Conservation (phyloP, 2,888 invertebrate genomes). For the Caenorhabditis sp. region DNA sequence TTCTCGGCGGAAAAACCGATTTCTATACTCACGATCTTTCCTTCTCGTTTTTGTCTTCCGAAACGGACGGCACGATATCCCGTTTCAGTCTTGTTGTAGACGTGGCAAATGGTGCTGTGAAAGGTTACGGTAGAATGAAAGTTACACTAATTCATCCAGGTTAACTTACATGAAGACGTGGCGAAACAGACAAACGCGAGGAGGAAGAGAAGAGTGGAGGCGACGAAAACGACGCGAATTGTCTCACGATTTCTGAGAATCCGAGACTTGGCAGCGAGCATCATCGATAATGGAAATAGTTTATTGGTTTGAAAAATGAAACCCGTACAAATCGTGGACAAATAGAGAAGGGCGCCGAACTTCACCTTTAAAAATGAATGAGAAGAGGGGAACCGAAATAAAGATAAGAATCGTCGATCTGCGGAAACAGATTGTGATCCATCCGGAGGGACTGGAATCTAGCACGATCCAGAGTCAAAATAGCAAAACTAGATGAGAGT, state of each 20-base stretch:
- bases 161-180: slow-evolving; percentile 13
- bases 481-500: neutral
- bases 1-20: too few relatives aligned
- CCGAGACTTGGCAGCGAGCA: neutral
- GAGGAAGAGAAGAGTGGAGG: slow-evolving; percentile 5
- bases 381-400: too few relatives aligned
- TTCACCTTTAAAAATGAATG: too few relatives aligned
- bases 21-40: slow-evolving; percentile 2
- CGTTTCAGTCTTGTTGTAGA: neutral
- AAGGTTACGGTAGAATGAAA: neutral
- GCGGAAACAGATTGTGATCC: too few relatives aligned
- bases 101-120: slow-evolving; percentile 9
- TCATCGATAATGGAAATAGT: too few relatives aligned
- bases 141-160: too few relatives aligned
- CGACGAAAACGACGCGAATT: neutral
- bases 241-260: neutral
- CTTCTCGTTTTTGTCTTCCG: neutral
- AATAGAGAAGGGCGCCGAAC: too few relatives aligned
- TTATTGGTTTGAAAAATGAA: too few relatives aligned
- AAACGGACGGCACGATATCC: neutral
- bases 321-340: too few relatives aligned
- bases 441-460: too few relatives aligned
- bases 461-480: neutral
- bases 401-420: too few relatives aligned
- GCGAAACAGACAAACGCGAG: slow-evolving; percentile 13